Evolutionary conservation across 2,797 vertebrate species (phyloP).

Genomic region (Philypnodon macrostomus): DNA sequence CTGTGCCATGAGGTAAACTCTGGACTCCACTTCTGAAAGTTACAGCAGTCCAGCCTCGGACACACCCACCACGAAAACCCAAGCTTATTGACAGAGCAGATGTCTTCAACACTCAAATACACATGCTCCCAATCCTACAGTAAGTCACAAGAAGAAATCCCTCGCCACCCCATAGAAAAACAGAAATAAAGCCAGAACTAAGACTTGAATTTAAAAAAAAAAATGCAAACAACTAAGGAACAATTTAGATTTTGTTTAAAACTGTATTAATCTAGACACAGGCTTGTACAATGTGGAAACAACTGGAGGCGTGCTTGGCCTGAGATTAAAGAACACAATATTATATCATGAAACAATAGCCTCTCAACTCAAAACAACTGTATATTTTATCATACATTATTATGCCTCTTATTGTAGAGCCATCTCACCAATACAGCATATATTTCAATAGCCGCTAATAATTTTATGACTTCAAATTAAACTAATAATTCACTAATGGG

Average conservation of each 20-base stretch:
- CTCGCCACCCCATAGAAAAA: not conserved
- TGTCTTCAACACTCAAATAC: slow-evolving; percentile 55
- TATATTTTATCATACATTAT: not conserved
- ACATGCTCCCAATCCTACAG: slow-evolving; percentile 16
- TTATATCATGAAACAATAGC: slow-evolving; percentile 1
- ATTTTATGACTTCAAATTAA: not conserved
- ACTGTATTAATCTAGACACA: slow-evolving; percentile 41
- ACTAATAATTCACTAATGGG: slow-evolving; percentile 6
- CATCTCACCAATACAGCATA: no score
- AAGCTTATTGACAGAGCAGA: slow-evolving; percentile 61
- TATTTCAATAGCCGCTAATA: not conserved
- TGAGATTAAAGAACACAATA: slow-evolving; percentile 45
- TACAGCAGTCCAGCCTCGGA: slow-evolving; percentile 29
- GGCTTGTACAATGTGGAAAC: slow-evolving; percentile 39
- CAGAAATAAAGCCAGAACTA: not conserved
- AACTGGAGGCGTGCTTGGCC: slow-evolving; percentile 50
- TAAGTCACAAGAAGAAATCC: slow-evolving; percentile 9
- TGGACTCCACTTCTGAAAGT: slow-evolving; percentile 45
- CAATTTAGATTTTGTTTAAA: slow-evolving; percentile 15
- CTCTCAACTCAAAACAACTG: not conserved
- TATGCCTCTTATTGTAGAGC: not conserved
- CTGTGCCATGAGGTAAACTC: slow-evolving; percentile 43
- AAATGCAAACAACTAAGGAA: no score
- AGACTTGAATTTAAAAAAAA: not conserved
- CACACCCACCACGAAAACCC: slow-evolving; percentile 62